Conservation (phyloP, 2,113 vertebrate genomes). For the Daphoenositta chrysoptera region DNA sequence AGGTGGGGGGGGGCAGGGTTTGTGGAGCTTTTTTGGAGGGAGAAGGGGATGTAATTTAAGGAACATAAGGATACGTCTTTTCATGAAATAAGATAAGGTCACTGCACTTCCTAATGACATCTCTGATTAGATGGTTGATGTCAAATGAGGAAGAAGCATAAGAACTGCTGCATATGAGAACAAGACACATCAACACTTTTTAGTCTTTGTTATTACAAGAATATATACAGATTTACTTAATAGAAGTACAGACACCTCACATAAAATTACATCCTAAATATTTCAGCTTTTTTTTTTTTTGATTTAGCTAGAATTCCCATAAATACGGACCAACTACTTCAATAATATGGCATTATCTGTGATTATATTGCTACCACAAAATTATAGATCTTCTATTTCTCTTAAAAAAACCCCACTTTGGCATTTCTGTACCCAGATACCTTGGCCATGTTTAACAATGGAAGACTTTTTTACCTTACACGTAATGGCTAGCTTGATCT, state of each 20-base stretch:
- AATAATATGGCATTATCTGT: neutral
- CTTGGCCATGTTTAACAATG: neutral
- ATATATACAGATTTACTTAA: neutral
- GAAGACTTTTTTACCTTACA: neutral
- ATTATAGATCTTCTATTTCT: neutral
- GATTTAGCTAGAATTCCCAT: neutral
- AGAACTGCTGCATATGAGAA: neutral
- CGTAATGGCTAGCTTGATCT: neutral
- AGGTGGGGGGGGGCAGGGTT: neutral
- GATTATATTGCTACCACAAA: neutral
- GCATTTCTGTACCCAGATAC: neutral
- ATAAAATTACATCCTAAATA: neutral
- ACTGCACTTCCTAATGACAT: neutral
- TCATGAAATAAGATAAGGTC: neutral
- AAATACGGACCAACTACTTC: neutral
- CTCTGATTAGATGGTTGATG: neutral
- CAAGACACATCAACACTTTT: neutral
- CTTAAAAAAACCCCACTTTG: neutral
- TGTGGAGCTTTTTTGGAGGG: neutral
- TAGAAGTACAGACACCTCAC: neutral
- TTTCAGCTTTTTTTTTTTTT: neutral
- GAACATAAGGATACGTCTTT: neutral
- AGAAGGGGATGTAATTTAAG: neutral
- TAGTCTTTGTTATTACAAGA: neutral
- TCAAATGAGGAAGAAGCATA: neutral